phyloP scores from a whole-genome alignment of 2,113 vertebrate species.

The Notechis scutatus region DNA sequence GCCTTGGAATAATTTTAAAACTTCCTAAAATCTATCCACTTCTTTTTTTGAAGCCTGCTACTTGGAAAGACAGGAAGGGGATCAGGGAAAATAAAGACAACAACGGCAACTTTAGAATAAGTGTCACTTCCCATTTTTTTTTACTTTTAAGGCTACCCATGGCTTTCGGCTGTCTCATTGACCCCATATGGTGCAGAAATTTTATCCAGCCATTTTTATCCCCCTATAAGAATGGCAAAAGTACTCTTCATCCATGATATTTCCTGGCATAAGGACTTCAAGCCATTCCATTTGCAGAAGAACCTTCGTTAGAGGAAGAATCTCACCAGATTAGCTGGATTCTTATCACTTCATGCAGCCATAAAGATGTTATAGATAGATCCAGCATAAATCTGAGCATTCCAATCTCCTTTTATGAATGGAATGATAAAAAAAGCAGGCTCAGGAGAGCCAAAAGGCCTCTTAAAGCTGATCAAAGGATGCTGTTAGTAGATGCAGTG shows the following conservation, averaged over 20 bases:
- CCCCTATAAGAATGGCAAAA: neutral
- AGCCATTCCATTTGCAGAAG: neutral
- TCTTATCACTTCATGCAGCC: conserved; percentile 19
- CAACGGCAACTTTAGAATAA: neutral
- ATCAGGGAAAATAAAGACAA: neutral
- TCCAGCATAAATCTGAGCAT: conserved; percentile 11
- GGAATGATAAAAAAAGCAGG: neutral
- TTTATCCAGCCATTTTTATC: neutral
- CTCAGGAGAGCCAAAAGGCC: neutral
- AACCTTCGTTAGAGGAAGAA: neutral
- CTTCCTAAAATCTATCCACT: neutral
- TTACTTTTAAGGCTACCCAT: neutral
- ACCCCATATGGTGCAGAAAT: neutral
- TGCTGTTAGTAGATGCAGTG: neutral
- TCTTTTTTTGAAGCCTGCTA: neutral
- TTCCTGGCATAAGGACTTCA: neutral
- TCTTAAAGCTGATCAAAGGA: neutral
- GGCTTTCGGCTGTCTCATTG: neutral
- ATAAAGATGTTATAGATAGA: conserved; percentile 4
- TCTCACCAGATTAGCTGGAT: conserved; percentile 7
- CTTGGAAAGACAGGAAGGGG: neutral
- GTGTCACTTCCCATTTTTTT: neutral
- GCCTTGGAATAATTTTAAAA: neutral
- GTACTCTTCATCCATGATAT: neutral
- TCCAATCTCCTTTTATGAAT: accelerated